A percentile compares a stretch with the other conserved stretches of the same genome.
These are phyloP conservation scores for Neria commutata DNA, from an alignment of 2,888 invertebrate genomes.

Conservation along the genomic window DNA sequence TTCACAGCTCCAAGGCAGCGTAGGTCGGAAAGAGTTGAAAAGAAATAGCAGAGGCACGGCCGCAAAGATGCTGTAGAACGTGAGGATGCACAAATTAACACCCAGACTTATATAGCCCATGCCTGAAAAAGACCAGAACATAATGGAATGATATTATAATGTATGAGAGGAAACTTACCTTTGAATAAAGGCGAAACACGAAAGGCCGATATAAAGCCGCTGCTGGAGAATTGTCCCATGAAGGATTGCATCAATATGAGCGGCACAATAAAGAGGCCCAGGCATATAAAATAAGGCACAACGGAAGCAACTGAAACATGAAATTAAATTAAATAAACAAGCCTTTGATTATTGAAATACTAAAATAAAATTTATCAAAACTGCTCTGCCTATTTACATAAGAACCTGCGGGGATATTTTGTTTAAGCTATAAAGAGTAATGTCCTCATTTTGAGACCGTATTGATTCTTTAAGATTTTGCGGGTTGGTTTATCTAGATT, in stretches of 20 bases:
- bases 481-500: no score
- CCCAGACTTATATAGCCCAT: constrained; percentile 83
- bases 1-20: constrained; percentile 81
- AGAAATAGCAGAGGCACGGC: constrained; percentile 83
- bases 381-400: no score
- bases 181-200: constrained; percentile 84
- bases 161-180: constrained; percentile 66
- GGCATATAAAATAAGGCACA: constrained; percentile 65
- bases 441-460: no score
- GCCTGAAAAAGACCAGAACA: constrained; percentile 65
- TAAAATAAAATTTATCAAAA: no score
- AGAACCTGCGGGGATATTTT: no score
- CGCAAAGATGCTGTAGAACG: constrained; percentile 82
- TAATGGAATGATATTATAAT: not conserved
- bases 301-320: constrained; percentile 42
- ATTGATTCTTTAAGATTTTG: no score
- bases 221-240: constrained; percentile 85
- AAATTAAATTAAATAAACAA: not conserved
- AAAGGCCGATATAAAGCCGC: constrained; percentile 82
- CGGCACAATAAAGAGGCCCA: constrained; percentile 81
- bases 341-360: no score
- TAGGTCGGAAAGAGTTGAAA: constrained; percentile 70
- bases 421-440: no score
- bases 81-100: constrained; percentile 77
- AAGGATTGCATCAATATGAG: constrained; percentile 86